Percentiles rank a stretch among this genome's conserved stretches.
phyloP scores from a whole-genome alignment of 1,140 invertebrate species.

The Drosophila pseudoananassae region DNA sequence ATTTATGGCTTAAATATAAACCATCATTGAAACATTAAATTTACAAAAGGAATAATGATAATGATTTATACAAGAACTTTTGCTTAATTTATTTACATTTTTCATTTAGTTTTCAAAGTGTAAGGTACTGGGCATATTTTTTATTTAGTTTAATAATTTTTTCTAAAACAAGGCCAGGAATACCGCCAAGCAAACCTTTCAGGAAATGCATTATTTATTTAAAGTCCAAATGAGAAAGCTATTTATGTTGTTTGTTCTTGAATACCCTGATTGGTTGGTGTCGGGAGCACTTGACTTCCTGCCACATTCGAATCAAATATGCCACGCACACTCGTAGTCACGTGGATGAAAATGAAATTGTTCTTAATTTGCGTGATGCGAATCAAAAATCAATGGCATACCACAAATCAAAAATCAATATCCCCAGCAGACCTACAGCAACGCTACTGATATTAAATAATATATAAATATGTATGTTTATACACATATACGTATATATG shows the following conservation, averaged over 20 bases:
- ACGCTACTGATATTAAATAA: background rate
- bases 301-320: conserved; percentile 22
- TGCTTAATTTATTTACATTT: no score
- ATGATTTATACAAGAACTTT: no score
- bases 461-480: no score
- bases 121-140: no score
- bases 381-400: conserved; percentile 43
- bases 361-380: conserved; percentile 52
- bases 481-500: background rate
- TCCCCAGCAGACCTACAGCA: conserved; percentile 15
- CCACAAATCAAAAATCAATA: conserved; percentile 49
- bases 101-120: no score
- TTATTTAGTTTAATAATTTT: no score
- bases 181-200: background rate
- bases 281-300: conserved; percentile 20
- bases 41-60: no score
- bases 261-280: background rate
- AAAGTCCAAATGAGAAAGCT: background rate
- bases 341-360: conserved; percentile 40
- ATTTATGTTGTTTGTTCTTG: background rate
- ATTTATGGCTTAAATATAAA: background rate
- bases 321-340: conserved; percentile 19
- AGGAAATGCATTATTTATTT: conserved; percentile 11
- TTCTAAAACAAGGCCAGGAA: background rate
- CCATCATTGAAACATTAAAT: no score